Conservation (phyloP, 2,113 vertebrate genomes). For the Trichechus manatus region DNA sequence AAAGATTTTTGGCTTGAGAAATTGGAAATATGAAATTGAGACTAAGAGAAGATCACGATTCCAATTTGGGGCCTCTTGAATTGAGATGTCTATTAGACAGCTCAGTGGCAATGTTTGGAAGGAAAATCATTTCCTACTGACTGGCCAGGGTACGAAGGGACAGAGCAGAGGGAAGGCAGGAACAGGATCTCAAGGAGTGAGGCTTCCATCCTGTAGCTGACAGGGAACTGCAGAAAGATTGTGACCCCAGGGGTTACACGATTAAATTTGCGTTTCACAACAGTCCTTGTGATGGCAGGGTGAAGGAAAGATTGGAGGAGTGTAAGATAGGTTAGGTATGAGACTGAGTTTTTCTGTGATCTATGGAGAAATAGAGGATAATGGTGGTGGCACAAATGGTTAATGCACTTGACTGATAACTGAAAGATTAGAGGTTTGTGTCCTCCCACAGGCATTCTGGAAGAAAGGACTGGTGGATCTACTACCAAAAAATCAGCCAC, state of each 20-base stretch:
- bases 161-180: not conserved
- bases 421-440: too few species aligned
- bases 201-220: too few species aligned
- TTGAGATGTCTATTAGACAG: not conserved
- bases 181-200: accelerated
- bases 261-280: not conserved
- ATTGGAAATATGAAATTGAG: not conserved
- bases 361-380: not conserved
- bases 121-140: not conserved
- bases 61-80: not conserved
- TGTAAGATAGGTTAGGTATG: not conserved
- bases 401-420: too few species aligned
- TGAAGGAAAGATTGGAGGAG: not conserved
- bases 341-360: not conserved
- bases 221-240: not conserved
- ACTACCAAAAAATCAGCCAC: too few species aligned
- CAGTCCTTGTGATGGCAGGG: not conserved
- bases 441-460: too few species aligned
- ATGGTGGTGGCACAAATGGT: not conserved
- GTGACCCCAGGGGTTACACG: not conserved
- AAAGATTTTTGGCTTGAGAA: not conserved
- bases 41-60: not conserved
- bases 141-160: not conserved
- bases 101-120: not conserved
- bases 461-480: too few species aligned